phyloP scores from a whole-genome alignment of 2,888 invertebrate genomes.

The Pyrocoelia pectoralis region DNA sequence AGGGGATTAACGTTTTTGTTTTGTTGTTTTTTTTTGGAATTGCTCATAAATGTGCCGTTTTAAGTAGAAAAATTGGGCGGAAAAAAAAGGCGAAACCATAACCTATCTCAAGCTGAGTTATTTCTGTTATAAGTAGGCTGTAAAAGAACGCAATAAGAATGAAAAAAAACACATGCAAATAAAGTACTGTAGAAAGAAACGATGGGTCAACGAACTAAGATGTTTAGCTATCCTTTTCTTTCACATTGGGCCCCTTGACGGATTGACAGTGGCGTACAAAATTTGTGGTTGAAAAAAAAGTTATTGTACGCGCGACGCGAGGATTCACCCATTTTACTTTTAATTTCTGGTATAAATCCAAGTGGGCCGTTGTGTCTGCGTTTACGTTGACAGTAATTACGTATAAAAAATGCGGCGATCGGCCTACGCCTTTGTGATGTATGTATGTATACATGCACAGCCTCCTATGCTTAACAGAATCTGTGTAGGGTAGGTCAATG shows the following conservation, averaged over 20 bases:
- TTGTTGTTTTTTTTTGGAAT: neutral
- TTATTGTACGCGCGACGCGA: neutral
- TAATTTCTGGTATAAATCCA: neutral
- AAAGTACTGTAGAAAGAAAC: constrained; percentile 62
- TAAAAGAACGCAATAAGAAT: constrained; percentile 58
- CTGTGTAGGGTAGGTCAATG: constrained; percentile 63
- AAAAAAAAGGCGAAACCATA: constrained; percentile 55
- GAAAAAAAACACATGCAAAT: constrained; percentile 62
- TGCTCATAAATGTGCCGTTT: neutral
- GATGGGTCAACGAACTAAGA: constrained; percentile 59
- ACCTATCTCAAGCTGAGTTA: constrained; percentile 61
- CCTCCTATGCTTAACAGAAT: constrained; percentile 61
- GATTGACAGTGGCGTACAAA: constrained; percentile 28
- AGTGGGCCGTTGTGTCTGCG: neutral
- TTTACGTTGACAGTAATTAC: neutral
- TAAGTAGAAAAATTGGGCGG: constrained; percentile 21
- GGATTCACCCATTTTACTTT: neutral
- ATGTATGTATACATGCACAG: constrained; percentile 58
- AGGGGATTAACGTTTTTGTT: neutral
- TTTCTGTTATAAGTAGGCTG: constrained; percentile 61
- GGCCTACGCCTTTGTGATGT: constrained; percentile 49
- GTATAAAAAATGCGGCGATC: constrained; percentile 9
- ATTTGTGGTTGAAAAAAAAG: constrained; percentile 7
- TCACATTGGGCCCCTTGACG: constrained; percentile 51
- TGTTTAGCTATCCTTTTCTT: constrained; percentile 58